A percentile compares a stretch with the other conserved stretches of the same genome.
phyloP scores from a whole-genome alignment of 2,797 vertebrate genomes.

The Centroberyx gerrardi region DNA sequence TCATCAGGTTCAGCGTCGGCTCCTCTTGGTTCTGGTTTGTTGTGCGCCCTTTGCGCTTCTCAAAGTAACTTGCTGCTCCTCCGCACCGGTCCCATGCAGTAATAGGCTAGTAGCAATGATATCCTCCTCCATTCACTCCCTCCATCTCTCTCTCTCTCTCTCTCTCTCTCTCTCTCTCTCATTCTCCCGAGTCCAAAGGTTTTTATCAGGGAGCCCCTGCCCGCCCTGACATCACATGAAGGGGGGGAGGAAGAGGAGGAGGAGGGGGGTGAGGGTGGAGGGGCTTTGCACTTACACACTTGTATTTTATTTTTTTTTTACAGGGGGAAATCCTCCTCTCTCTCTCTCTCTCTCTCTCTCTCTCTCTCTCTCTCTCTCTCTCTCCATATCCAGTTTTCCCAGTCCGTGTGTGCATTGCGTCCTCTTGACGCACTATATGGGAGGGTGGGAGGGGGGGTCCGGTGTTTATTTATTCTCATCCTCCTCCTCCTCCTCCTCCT shows the following conservation, averaged over 20 bases:
- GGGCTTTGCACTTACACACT: conserved; percentile 28
- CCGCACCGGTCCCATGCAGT: conserved; percentile 75
- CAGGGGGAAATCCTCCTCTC: conserved; percentile 70
- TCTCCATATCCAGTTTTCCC: too few relatives aligned
- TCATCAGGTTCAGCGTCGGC: conserved; percentile 58
- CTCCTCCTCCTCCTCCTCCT: not conserved
- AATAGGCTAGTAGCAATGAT: conserved; percentile 58
- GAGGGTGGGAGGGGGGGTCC: too few relatives aligned
- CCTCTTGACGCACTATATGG: not conserved
- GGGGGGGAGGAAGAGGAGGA: conserved; percentile 64
- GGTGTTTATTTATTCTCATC: not conserved
- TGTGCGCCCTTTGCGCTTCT: conserved; percentile 61
- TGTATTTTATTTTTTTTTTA: conserved; percentile 68
- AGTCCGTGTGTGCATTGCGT: too few relatives aligned
- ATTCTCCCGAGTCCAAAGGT: conserved; percentile 70
- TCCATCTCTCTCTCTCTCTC: conserved; percentile 44
- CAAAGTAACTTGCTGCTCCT: conserved; percentile 70
- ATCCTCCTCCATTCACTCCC: conserved; percentile 61
- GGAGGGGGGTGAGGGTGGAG: not conserved
- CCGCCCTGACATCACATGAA: conserved; percentile 83
- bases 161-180: conserved; percentile 43
- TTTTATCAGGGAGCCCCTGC: conserved; percentile 80
- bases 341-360: not conserved
- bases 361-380: too few relatives aligned
- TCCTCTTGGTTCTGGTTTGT: conserved; percentile 71